Evolutionary conservation across 2,797 vertebrate species (phyloP), one percentile per base, ranked within the genome.

Genomic region (Chrosomus eos): DNA sequence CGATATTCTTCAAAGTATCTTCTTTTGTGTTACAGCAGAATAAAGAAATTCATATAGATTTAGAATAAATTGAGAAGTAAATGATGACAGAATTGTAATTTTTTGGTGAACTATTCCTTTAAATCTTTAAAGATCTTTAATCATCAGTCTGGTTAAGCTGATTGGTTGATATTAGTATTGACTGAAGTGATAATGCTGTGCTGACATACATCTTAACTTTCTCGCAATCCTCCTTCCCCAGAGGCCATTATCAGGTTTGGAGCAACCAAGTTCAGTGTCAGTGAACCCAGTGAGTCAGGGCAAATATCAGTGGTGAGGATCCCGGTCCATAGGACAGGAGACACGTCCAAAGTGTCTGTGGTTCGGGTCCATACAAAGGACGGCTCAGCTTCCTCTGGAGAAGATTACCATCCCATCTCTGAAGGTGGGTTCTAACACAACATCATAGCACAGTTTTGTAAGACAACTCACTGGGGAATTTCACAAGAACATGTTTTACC

Each of bases 341-440:
- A 99, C 87, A 92, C 94, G 23, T 98, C 98, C 18, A 98, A 97
- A 89, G 95, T 98, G 88, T 99, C 98, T 28, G 84, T 98, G 2
- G 97, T 99, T 10, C 94, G 98, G 83, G 97, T 99, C 78, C 98
- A 99, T 92, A 99, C 98, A 89, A 99, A 97, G 88, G 98, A 99
- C 3, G 98, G 98, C 58, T 99, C 98, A 0, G 98, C 98, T n/a
- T 95, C 94, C 62, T 99, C 98, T 6, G 98, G 98, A 88, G 97
- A 97, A 89, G 98, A 99, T 93, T 99, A 99, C 89, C 95, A 97
- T 88, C 98, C 98, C 0, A 89, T 96, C 73, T 95, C 95, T 28
- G 92, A 95, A 81, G 94, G 95, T 95, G 89, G 90, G 85, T 73
- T 51, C 10, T 45, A 26, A 11, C 26, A 14, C 28, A 68, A 68